Conservation (phyloP, 1,140 invertebrate species). For the Diorhabda elongata region DNA sequence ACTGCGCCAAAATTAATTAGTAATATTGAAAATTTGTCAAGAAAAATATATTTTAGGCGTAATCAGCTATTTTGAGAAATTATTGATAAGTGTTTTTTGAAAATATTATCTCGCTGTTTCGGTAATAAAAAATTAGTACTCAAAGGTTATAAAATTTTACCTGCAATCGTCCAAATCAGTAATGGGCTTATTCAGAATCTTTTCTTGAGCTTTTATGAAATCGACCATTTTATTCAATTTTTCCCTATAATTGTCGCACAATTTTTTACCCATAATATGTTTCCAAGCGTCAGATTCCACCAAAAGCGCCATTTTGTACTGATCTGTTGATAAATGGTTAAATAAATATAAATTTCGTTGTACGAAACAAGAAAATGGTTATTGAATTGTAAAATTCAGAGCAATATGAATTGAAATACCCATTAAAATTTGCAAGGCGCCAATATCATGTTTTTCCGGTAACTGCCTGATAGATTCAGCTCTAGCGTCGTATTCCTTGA, state of each 20-base stretch:
- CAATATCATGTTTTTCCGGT: conserved; percentile 59
- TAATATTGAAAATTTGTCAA: too few species aligned
- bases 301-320: conserved; percentile 63
- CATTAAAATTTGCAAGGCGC: conserved; percentile 64
- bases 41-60: too few species aligned
- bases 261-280: conserved; percentile 56
- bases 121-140: not conserved
- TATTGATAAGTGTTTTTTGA: too few species aligned
- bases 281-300: conserved; percentile 74
- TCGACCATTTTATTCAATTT: conserved; percentile 61
- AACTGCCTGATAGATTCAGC: conserved; percentile 62
- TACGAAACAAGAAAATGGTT: too few species aligned
- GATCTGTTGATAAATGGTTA: conserved; percentile 48
- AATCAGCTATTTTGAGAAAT: too few species aligned
- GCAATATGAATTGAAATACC: conserved; percentile 42
- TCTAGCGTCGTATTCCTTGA: conserved; percentile 64
- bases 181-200: conserved; percentile 61
- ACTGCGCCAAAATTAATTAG: too few species aligned
- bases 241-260: conserved; percentile 59
- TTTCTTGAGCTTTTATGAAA: conserved; percentile 66
- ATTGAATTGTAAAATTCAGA: too few species aligned
- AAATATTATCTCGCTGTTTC: too few species aligned
- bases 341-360: too few species aligned
- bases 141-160: conserved; percentile 20
- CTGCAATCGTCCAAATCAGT: conserved; percentile 68